A percentile compares a stretch with the other conserved stretches of the same genome.
Conservation (phyloP, 2,888 invertebrate genomes). For the Eumacrocentrus americanus region DNA sequence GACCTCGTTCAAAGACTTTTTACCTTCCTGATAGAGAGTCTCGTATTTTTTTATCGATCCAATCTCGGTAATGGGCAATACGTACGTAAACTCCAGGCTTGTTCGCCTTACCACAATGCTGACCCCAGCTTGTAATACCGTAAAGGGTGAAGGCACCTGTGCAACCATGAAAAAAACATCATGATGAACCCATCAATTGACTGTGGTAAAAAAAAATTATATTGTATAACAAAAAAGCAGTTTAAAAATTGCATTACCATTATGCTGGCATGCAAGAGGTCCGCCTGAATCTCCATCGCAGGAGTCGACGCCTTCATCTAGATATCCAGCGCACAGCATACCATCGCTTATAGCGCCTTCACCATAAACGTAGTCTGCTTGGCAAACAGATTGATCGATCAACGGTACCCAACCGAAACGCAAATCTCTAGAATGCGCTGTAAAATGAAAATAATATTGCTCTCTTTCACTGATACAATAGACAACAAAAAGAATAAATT, state of each 20-base stretch:
- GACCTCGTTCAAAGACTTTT: not conserved
- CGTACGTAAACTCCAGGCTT: slow-evolving; percentile 79
- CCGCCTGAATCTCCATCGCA: slow-evolving; percentile 88
- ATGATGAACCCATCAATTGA: not conserved
- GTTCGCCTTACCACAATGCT: slow-evolving; percentile 75
- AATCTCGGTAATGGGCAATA: slow-evolving; percentile 69
- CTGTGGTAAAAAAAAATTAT: not conserved
- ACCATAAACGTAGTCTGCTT: slow-evolving; percentile 72
- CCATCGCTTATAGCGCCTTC: slow-evolving; percentile 68
- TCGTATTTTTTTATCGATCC: slow-evolving; percentile 69
- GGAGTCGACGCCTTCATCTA: slow-evolving; percentile 78
- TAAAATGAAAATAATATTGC: slow-evolving; percentile 21
- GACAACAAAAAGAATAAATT: no score
- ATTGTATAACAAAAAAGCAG: not conserved
- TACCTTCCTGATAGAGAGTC: slow-evolving; percentile 51
- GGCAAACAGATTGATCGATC: slow-evolving; percentile 69
- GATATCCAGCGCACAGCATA: slow-evolving; percentile 82
- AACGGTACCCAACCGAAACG: slow-evolving; percentile 75
- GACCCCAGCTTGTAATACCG: slow-evolving; percentile 80
- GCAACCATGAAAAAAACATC: slow-evolving; percentile 32
- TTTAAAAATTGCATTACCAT: slow-evolving; percentile 61
- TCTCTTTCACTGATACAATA: no score
- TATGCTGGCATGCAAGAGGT: slow-evolving; percentile 74
- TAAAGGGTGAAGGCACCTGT: slow-evolving; percentile 71
- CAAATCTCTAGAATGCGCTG: slow-evolving; percentile 70